Evolutionary conservation across 2,888 invertebrate species (phyloP).

Genomic region (Polyploca ridens): DNA sequence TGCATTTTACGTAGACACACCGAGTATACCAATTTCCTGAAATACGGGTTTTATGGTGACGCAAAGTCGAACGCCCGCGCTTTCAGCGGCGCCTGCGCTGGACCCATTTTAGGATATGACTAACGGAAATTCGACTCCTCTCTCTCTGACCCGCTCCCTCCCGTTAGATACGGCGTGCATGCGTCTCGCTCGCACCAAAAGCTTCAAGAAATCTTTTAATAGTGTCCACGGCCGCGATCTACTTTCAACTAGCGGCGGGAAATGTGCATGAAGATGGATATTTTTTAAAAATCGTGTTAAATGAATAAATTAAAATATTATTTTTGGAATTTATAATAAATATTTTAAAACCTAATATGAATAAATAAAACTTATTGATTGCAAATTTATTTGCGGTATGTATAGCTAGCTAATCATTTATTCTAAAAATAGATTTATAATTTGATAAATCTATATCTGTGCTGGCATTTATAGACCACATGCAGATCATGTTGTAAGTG

Average conservation of each 20-base stretch:
- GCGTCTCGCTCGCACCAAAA: constrained; percentile 80
- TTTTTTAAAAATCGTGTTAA: constrained; percentile 57
- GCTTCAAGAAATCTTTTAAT: constrained; percentile 85
- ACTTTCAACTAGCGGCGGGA: constrained; percentile 83
- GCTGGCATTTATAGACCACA: constrained; percentile 39
- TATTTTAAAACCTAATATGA: constrained; percentile 17
- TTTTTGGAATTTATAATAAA: constrained; percentile 10
- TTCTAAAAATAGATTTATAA: constrained; percentile 68
- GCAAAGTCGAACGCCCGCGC: constrained; percentile 82
- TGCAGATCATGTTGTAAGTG: constrained; percentile 38
- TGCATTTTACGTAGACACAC: constrained; percentile 66
- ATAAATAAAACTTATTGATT: constrained; percentile 4
- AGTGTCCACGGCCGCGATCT: constrained; percentile 85
- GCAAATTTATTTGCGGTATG: constrained; percentile 15
- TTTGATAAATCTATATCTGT: constrained; percentile 48
- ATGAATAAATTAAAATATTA: constrained; percentile 22
- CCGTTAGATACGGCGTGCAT: constrained; percentile 68
- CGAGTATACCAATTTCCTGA: constrained; percentile 74
- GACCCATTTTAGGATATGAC: constrained; percentile 90
- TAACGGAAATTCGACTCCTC: constrained; percentile 87
- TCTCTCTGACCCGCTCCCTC: constrained; percentile 80
- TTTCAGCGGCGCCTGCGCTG: constrained; percentile 85
- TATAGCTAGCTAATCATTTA: constrained; percentile 16
- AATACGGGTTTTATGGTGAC: constrained; percentile 82
- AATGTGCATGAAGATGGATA: constrained; percentile 65